Evolutionary conservation across 2,888 invertebrate species (phyloP), one percentile per base, ranked within the genome.

Genomic region (Sylvicola fuscatus): DNA sequence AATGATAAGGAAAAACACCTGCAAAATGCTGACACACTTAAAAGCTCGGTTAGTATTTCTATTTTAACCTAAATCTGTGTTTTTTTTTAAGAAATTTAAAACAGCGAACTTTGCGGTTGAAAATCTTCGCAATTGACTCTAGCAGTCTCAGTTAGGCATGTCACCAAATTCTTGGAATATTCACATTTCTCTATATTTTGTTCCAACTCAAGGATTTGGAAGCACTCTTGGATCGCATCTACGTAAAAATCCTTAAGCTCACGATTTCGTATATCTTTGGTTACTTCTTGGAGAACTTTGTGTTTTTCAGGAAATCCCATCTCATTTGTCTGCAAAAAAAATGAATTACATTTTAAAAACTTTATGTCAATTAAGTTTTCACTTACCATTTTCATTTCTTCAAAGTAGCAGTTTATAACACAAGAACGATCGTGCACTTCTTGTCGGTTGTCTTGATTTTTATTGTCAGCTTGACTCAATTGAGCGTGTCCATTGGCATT

Each of bases 81-180:
- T n/a, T n/a, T n/a, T n/a, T n/a, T n/a, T n/a, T n/a, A n/a, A n/a
- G n/a, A n/a, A n/a, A 21, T 21, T 21, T 21, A 21, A 21, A 21
- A 21, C 8, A 21, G 4, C 5, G 21, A 8, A 4, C 5, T 6
- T 8, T 21, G 21, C 8, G 4, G 21, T 6, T 8, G 21, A 79
- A 79, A 80, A 47, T 81, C 80, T 14, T 75, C 75, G 46, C 81
- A 81, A 49, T 73, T 76, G 3, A 70, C 63, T 48, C 66, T 63
- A n/a, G 73, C 77, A 46, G 72, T 77, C 40, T 78, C 75, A 0
- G 71, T 66, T 45, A 80, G 57, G 46, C 81, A 81, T 41, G 62
- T 64, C 36, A 76, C 51, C 14, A 79, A 54, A 43, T 70, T 67
- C 40, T 67, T 68, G 0, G 79, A 70, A 47, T 68, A 76, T 34